Percentiles rank a stretch among this genome's conserved stretches.
These are phyloP conservation scores for Cliona cf. orientalis DNA, from an alignment of 37 sponge, comb jelly and placozoan species.

Conservation along the genomic window DNA sequence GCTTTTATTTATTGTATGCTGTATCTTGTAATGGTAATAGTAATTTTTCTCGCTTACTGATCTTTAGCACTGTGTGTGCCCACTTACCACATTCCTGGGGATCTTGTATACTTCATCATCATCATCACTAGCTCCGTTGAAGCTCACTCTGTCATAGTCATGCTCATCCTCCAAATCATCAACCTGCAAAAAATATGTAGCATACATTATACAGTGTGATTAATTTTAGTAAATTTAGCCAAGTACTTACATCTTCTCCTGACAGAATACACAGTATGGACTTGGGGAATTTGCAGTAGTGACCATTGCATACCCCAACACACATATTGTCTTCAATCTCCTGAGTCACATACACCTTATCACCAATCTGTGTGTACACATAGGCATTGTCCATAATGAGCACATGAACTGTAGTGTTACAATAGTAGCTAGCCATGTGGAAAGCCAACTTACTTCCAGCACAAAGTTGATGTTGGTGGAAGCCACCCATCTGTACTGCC, in stretches of 20 bases:
- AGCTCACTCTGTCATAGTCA: background rate
- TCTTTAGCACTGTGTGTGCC: background rate
- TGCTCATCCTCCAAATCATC: background rate
- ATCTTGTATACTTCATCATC: constrained; percentile 6
- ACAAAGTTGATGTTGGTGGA: background rate
- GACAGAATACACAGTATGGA: background rate
- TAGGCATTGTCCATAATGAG: no score
- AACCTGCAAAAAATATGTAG: no score
- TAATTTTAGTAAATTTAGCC: background rate
- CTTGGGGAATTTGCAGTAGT: constrained; percentile 19
- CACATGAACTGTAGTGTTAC: no score
- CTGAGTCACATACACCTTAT: constrained; percentile 39
- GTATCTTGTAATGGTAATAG: background rate
- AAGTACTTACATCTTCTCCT: background rate
- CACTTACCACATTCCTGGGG: constrained; percentile 11
- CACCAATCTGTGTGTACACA: constrained; percentile 16
- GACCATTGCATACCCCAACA: constrained; percentile 5
- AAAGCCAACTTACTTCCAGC: constrained; percentile 27
- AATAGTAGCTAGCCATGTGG: background rate
- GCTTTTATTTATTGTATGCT: background rate
- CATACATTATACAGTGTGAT: no score
- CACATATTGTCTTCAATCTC: constrained; percentile 30
- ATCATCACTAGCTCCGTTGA: background rate
- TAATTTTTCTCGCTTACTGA: background rate
- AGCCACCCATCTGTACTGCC: constrained; percentile 12